Evolutionary conservation across 2,888 invertebrate species (phyloP), one percentile per base, ranked within the genome.

Genomic region (Macrosiphum euphorbiae): DNA sequence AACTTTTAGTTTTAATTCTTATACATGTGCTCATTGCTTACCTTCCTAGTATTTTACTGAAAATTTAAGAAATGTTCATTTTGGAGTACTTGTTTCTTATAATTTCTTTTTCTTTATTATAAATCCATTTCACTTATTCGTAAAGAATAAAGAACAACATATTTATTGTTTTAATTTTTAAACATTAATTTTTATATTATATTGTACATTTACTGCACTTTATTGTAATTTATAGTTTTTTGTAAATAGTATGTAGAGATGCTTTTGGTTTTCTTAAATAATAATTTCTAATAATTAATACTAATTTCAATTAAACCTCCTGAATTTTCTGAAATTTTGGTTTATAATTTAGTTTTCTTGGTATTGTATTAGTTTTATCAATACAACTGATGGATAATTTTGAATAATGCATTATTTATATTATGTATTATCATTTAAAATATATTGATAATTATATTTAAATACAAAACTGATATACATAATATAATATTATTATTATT

Each of bases 401-500:
- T 87, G 28, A 88, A 88, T 88, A 55, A 88, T 88, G 78, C 78
- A 41, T 92, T 58, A 2, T n/a, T 67, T 78, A 35, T 78, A 88
- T 92, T 86, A n/a, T 85, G 5, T 90, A 52, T 78, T 52, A 44
- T 52, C 52, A 55, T 67, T 92, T 50, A 5, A 92, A 88, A 78
- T 88, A 78, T 92, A 52, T 61, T 92, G 16, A 92, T 92, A 44
- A 67, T 28, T 94, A 47, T 91, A 41, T n/a, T 35, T 67, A 85
- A 52, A 87, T n/a, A 58, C 61, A 47, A 44, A 44, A 90, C 61
- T 85, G 50, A 87, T 86, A 86, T 86, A 58, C 50, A 90, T 89
- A 78, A 84, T 93, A 67, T 89, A 88, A 78, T 93, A 52, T 78
- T 90, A 41, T 67, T 61, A 88, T 88, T 93, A 52, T 78, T 90